phyloP scores from a whole-genome alignment of 2,797 vertebrate genomes.

The Periophthalmus magnuspinnatus region DNA sequence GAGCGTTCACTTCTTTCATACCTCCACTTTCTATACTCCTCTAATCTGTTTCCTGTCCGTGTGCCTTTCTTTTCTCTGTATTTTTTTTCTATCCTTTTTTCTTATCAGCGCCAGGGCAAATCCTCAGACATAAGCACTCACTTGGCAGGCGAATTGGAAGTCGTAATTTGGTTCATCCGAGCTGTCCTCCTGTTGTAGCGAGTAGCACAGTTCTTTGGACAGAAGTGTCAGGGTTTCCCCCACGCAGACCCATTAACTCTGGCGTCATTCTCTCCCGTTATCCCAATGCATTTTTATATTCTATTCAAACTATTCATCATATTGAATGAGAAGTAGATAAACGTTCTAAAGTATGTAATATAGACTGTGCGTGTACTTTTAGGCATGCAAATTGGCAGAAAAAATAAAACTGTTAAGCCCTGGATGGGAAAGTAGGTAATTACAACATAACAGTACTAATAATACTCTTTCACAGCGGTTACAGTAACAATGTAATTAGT shows the following conservation, averaged over 20 bases:
- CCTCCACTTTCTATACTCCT: constrained; percentile 23
- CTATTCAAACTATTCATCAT: background rate
- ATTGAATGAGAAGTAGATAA: background rate
- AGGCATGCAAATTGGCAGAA: too few relatives aligned
- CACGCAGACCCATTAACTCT: constrained; percentile 24
- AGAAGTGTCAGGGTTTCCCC: constrained; percentile 20
- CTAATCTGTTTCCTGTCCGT: constrained; percentile 40
- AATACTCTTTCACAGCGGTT: too few relatives aligned
- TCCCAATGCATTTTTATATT: background rate
- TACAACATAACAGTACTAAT: too few relatives aligned
- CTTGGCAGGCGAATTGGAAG: constrained; percentile 37
- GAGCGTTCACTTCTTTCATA: constrained; percentile 45
- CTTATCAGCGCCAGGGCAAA: constrained; percentile 48
- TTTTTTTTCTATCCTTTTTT: constrained; percentile 23
- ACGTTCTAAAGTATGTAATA: background rate
- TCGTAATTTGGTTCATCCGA: constrained; percentile 11
- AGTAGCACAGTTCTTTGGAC: constrained; percentile 28
- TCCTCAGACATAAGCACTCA: constrained; percentile 48
- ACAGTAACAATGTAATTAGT: too few relatives aligned
- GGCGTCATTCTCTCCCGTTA: constrained; percentile 8
- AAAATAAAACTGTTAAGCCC: background rate
- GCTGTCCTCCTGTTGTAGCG: constrained; percentile 23
- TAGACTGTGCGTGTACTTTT: too few relatives aligned
- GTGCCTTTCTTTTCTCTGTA: constrained; percentile 19
- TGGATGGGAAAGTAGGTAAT: background rate